Evolutionary conservation across 2,888 invertebrate species (phyloP).

Genomic region (Ormia ochracea): DNA sequence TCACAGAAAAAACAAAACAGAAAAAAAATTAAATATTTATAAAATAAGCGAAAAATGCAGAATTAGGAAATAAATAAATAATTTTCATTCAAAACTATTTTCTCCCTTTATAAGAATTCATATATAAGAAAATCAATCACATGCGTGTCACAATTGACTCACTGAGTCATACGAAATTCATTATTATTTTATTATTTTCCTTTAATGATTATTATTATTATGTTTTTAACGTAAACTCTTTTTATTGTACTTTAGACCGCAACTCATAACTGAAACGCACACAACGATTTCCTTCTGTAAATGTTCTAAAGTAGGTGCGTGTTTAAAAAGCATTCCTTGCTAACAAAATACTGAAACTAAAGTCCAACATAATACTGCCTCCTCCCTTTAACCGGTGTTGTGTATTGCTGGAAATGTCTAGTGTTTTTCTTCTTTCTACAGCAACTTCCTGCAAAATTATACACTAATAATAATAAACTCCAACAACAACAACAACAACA

Average conservation of each 20-base stretch:
- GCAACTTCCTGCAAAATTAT: slow-evolving; percentile 50
- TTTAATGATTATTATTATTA: background rate
- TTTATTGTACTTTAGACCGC: slow-evolving; percentile 34
- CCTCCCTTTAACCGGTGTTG: slow-evolving; percentile 22
- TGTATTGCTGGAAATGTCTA: slow-evolving; percentile 39
- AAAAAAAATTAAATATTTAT: background rate
- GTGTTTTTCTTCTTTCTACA: slow-evolving; percentile 21
- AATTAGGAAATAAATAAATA: background rate
- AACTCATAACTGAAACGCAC: slow-evolving; percentile 39
- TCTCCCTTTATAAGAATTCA: background rate
- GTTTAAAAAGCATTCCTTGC: slow-evolving; percentile 42
- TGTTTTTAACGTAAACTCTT: background rate
- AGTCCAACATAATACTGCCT: slow-evolving; percentile 43
- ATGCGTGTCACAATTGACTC: slow-evolving; percentile 18
- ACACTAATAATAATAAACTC: slow-evolving; percentile 13
- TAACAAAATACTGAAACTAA: slow-evolving; percentile 31
- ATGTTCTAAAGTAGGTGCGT: slow-evolving; percentile 52
- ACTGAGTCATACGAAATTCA: slow-evolving; percentile 28
- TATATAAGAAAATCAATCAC: slow-evolving; percentile 15
- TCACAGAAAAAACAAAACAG: too few species aligned
- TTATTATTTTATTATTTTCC: background rate
- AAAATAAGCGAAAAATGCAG: background rate
- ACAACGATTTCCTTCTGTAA: slow-evolving; percentile 40
- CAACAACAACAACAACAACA: slow-evolving; percentile 12
- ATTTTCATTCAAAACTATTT: background rate